Evolutionary conservation across 2,888 invertebrate genomes (phyloP).

Genomic region (Ornithoptera priamus): DNA sequence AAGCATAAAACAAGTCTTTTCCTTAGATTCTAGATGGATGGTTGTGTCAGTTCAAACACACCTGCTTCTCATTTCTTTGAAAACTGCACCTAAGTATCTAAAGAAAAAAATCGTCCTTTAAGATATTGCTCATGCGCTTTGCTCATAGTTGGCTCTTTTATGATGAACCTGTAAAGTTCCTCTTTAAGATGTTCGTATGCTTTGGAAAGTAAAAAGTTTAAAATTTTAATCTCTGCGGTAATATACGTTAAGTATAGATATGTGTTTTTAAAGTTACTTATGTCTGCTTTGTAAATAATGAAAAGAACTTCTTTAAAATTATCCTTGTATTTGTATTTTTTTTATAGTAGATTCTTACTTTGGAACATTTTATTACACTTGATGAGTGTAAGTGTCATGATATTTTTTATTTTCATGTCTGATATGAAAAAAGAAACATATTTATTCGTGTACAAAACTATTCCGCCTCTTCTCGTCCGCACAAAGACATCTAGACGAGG

Average conservation of each 20-base stretch:
- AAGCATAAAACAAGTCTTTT: conserved; percentile 1
- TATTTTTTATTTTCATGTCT: not conserved
- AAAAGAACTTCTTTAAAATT: too few species aligned
- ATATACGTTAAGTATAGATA: not conserved
- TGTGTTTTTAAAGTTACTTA: not conserved
- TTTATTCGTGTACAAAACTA: not conserved
- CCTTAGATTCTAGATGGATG: conserved; percentile 4
- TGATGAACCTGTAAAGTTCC: not conserved
- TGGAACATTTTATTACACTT: too few species aligned
- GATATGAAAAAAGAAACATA: not conserved
- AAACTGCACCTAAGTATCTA: not conserved
- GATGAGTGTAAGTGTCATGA: too few species aligned
- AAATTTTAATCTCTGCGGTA: not conserved
- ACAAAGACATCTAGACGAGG: too few species aligned
- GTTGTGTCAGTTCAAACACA: conserved; percentile 1
- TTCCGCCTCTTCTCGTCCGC: not conserved
- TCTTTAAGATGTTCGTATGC: not conserved
- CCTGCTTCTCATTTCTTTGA: conserved; percentile 1
- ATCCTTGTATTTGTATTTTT: too few species aligned
- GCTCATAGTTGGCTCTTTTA: not conserved
- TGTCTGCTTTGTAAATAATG: not conserved
- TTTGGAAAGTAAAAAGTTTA: not conserved
- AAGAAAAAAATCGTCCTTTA: not conserved
- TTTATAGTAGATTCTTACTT: too few species aligned
- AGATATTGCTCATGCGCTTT: not conserved